Evolutionary conservation across 2,797 vertebrate genomes (phyloP), one percentile per base, ranked within the genome.

Genomic region (Pantherophis vulpinus): DNA sequence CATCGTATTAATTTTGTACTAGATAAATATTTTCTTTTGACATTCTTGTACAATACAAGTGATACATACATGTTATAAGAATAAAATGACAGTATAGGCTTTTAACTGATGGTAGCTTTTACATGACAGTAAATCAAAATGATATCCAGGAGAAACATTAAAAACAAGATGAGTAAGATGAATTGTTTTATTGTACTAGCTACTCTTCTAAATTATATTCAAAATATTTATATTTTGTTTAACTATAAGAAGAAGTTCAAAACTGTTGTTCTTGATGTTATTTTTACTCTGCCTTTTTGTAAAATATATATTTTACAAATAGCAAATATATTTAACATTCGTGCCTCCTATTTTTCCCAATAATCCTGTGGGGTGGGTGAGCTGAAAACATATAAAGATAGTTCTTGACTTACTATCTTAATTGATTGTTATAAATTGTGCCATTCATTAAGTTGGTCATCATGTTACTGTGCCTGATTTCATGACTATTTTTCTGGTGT

Each of bases 101-200:
- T 88, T 47, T 88, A 86, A 88, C 79, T 91, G 37, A 91, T 87
- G 55, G 20, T 79, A n/a, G 2, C 88, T 25, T 95, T 32, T 61
- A 23, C 37, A 55, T 16, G 7, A 79, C 95, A 0, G 20, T 90
- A 86, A 93, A 13, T 89, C 70, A 16, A 2, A 79, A 0, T 79
- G 0, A 92, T 58, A 20, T 61, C 94, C 42, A 58, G 37, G 3
- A 86, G 18, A 13, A 66, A 47, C 9, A 42, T 70, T 37, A 86
- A 70, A 90, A 56, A 20, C 0, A 93, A 87, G 11, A 18, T 32
- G 87, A 66, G 47, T 25, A 54, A 70, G 25, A 89, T 47, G 37
- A 92, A 92, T 10, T n/a, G 5, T 32, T 79, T 92, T 74, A 59
- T 16, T 59, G 14, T 20, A 56, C 59, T 56, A 86, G 13, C n/a